Evolutionary conservation across 1,140 invertebrate species (phyloP).

Genomic region (Steinernema feltiae): DNA sequence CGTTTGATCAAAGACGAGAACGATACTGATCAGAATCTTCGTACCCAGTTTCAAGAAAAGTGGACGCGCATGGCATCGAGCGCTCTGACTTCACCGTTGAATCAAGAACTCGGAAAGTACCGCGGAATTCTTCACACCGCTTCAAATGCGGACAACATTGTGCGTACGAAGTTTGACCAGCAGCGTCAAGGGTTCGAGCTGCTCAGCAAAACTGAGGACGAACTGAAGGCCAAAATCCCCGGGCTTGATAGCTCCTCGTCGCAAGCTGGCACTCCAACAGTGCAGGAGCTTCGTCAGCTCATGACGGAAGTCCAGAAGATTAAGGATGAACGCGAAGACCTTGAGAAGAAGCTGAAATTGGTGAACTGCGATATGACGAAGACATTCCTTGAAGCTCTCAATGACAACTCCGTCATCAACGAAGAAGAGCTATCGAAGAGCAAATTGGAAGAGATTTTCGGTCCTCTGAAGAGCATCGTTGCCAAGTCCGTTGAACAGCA

Average conservation of each 20-base stretch:
- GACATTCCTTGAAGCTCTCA: slow-evolving; percentile 61
- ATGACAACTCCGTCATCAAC: slow-evolving; percentile 77
- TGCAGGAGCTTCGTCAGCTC: slow-evolving; percentile 68
- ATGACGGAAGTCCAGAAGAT: slow-evolving; percentile 82
- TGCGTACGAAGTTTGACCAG: slow-evolving; percentile 76
- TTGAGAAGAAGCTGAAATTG: slow-evolving; percentile 78
- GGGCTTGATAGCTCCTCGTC: slow-evolving; percentile 37
- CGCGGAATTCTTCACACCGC: slow-evolving; percentile 81
- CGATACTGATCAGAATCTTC: slow-evolving; percentile 77
- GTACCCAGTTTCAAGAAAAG: slow-evolving; percentile 75
- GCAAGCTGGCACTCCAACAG: slow-evolving; percentile 59
- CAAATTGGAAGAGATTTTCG: slow-evolving; percentile 72
- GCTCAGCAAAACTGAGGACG: slow-evolving; percentile 68
- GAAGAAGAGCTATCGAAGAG: slow-evolving; percentile 67
- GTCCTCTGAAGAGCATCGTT: slow-evolving; percentile 69
- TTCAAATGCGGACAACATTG: slow-evolving; percentile 70
- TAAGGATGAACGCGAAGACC: slow-evolving; percentile 78
- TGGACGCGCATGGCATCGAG: slow-evolving; percentile 84
- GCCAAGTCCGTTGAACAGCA: slow-evolving; percentile 72
- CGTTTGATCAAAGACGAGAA: slow-evolving; percentile 83
- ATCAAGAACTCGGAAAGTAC: slow-evolving; percentile 80
- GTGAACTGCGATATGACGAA: slow-evolving; percentile 74
- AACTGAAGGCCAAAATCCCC: slow-evolving; percentile 60
- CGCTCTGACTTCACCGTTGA: slow-evolving; percentile 80
- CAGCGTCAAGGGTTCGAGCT: slow-evolving; percentile 76